These are phyloP conservation scores for Sialis lutaria DNA, from an alignment of 2,888 invertebrate species.

Conservation along the genomic window DNA sequence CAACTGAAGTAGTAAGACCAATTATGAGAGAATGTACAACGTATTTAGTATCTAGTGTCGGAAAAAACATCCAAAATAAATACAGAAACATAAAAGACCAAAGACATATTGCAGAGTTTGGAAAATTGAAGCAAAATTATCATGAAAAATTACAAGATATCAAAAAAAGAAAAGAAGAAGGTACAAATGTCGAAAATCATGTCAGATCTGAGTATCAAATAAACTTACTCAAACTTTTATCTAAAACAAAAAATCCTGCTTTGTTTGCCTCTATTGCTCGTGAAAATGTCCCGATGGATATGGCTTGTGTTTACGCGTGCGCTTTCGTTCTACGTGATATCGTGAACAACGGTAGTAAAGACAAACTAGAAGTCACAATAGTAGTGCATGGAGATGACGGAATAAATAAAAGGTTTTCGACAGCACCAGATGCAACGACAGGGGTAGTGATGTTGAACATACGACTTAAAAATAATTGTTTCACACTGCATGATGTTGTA, in stretches of 20 bases:
- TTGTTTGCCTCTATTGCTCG: slow-evolving; percentile 7
- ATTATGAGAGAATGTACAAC: too few relatives aligned
- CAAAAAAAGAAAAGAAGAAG: too few relatives aligned
- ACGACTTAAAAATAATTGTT: slow-evolving; percentile 5
- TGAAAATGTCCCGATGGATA: slow-evolving; percentile 8
- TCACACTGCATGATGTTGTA: background rate
- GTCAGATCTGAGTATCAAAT: slow-evolving; percentile 7
- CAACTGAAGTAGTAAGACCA: too few relatives aligned
- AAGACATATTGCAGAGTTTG: slow-evolving; percentile 3
- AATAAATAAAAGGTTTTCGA: background rate
- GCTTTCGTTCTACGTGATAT: slow-evolving; percentile 1
- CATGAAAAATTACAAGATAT: slow-evolving; percentile 1
- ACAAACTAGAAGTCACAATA: background rate
- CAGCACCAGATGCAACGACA: background rate
- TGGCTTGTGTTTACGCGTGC: slow-evolving; percentile 4
- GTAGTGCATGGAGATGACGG: background rate
- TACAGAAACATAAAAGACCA: too few relatives aligned
- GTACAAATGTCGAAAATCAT: too few relatives aligned
- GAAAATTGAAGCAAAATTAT: slow-evolving; percentile 4
- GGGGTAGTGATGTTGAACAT: slow-evolving; percentile 1
- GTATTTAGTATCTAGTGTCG: too few relatives aligned
- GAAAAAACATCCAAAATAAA: too few relatives aligned
- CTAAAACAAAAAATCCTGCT: slow-evolving; percentile 7
- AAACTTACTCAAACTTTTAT: slow-evolving; percentile 5
- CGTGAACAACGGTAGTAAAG: background rate